A percentile compares a stretch with the other conserved stretches of the same genome.
phyloP scores from a whole-genome alignment of 2,888 invertebrate species.

The Artemia sinica region DNA sequence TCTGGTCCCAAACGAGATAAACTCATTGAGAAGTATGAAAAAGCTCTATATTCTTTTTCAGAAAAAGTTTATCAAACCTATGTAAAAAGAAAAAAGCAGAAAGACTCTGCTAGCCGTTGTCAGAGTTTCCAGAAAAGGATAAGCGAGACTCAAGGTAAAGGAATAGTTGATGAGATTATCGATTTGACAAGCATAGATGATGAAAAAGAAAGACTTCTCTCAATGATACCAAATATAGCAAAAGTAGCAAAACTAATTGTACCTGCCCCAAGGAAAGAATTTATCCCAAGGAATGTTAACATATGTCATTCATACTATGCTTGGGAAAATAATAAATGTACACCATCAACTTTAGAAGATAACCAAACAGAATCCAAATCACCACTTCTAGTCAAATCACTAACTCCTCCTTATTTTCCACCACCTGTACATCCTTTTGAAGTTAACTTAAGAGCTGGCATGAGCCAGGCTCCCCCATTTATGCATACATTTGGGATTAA shows the following conservation, averaged over 20 bases:
- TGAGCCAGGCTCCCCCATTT: too few species aligned
- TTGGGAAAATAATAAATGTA: slow-evolving; percentile 1
- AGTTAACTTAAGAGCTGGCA: too few species aligned
- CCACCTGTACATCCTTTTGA: too few species aligned
- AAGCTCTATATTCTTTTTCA: background rate
- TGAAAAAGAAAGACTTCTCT: slow-evolving; percentile 9
- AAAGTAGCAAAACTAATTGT: background rate
- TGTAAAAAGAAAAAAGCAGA: background rate
- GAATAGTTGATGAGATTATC: background rate
- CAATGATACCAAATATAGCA: slow-evolving; percentile 6
- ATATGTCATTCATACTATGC: background rate
- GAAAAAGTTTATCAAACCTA: background rate
- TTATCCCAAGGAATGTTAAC: slow-evolving; percentile 9
- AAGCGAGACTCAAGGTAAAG: background rate
- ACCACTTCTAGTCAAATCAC: too few species aligned
- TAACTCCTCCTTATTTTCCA: too few species aligned
- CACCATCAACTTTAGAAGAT: background rate
- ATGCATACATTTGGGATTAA: too few species aligned
- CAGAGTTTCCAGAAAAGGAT: background rate
- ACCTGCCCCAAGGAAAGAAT: background rate
- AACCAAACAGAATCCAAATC: background rate
- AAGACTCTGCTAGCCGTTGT: background rate
- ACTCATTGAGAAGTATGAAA: background rate
- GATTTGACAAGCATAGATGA: background rate
- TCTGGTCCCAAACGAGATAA: background rate